Evolutionary conservation across 2,113 vertebrate genomes (phyloP), one percentile per base, ranked within the genome.

Genomic region (Tragelaphus strepsiceros): DNA sequence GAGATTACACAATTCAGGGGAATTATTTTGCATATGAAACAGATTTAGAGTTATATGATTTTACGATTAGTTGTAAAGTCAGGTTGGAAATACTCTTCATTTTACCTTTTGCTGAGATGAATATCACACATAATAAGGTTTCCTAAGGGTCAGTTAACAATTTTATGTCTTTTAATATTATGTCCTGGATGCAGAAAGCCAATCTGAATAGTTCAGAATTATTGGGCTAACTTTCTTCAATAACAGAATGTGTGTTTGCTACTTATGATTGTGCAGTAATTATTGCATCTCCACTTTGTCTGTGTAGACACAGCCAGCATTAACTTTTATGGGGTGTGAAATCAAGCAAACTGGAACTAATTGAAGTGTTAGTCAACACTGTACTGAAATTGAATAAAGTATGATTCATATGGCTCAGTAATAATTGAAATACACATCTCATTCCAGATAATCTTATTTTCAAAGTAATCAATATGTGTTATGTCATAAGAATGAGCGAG

Each of bases 321-420:
- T 92, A 97, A 96, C 58, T 90, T 98, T 97, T 98, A 98, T 97
- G 84, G 88, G 85, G 90, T 97, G 94, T 98, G 97, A 98, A 98
- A 98, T 95, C 88, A 97, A 97, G 95, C 96, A 97, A 96, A 97
- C 88, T 95, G 96, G 97, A 97, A 98, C 97, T 97, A 98, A 97
- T 97, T 97, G 91, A 94, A 96, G 26, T 94, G 91, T 97, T 97
- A 98, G 97, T 97, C 96, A 98, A 96, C 97, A 94, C 17, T 88
- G 51, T 96, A 88, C 59, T 95, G 88, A 97, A 92, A 86, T 95
- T 97, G 91, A 97, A 97, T 95, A 90, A 92, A 96, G 59, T 24
- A 96, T 95, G 93, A 96, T 97, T 98, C 95, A 97, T 95, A 96
- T 56, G 56, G 82, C 19, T 94, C 74, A 93, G 61, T 91, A 95